phyloP scores from a whole-genome alignment of 2,797 vertebrate species.

The Silurus lanzhouensis region DNA sequence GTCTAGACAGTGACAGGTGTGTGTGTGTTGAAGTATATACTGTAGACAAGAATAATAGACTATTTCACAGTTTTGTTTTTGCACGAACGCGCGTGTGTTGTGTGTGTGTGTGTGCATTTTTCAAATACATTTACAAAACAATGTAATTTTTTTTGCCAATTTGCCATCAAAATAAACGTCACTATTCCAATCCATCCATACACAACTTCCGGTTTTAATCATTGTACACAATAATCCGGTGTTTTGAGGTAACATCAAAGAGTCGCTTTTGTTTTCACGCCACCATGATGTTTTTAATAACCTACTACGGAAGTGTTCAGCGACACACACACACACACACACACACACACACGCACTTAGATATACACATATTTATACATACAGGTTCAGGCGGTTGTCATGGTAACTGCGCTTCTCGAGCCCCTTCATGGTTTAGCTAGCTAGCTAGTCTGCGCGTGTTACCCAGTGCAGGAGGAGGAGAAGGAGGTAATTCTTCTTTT shows the following conservation, averaged over 20 bases:
- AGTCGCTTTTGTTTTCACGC: not conserved
- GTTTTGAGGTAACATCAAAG: not conserved
- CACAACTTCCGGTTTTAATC: not conserved
- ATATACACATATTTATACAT: not conserved
- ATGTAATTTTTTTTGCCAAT: not conserved
- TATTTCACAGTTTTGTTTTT: constrained; percentile 33
- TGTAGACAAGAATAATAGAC: constrained; percentile 71
- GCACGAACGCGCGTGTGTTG: no score
- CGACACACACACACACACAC: not conserved
- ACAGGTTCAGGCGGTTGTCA: not conserved
- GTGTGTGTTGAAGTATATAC: constrained; percentile 59
- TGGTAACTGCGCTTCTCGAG: not conserved
- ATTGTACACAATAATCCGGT: no score
- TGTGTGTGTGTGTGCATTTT: no score
- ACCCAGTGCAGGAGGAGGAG: no score
- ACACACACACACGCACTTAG: not conserved
- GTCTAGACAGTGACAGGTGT: constrained; percentile 87
- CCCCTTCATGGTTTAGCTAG: not conserved
- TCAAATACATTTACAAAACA: no score
- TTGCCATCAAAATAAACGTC: no score
- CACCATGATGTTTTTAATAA: constrained; percentile 7
- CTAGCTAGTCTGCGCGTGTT: not conserved
- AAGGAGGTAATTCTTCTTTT: no score
- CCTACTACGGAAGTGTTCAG: not conserved
- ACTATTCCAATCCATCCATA: no score